Conservation (phyloP, 1,140 invertebrate species). For the Panagrolaimus sp. region DNA sequence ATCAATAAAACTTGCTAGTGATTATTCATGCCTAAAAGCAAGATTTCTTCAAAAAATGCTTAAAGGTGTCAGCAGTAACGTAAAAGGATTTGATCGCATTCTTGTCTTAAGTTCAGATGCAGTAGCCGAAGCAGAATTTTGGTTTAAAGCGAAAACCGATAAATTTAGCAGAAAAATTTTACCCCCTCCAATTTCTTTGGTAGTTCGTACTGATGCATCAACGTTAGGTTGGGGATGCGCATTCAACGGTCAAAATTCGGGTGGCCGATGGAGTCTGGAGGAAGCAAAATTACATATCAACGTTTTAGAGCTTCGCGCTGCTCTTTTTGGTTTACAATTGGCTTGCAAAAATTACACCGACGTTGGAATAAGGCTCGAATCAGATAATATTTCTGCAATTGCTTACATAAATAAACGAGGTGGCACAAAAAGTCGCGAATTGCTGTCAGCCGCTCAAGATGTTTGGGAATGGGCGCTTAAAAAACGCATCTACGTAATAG, state of each 20-base stretch:
- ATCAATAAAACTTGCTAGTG: not conserved
- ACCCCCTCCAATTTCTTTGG: not conserved
- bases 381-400: not conserved
- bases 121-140: not conserved
- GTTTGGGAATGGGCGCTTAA: not conserved
- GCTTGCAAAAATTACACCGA: not conserved
- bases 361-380: not conserved
- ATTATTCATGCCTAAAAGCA: not conserved
- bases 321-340: not conserved
- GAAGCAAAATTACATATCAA: not conserved
- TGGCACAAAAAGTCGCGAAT: not conserved
- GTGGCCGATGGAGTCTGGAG: not conserved
- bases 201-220: not conserved
- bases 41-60: not conserved
- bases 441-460: not conserved
- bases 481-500: not conserved
- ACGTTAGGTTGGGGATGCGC: not conserved
- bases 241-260: not conserved
- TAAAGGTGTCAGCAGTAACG: not conserved
- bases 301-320: not conserved
- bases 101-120: not conserved
- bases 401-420: not conserved
- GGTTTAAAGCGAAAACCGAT: not conserved
- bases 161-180: not conserved
- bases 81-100: not conserved